Evolutionary conservation across 2,113 vertebrate species (phyloP).

Genomic region (Isichthys henryi): DNA sequence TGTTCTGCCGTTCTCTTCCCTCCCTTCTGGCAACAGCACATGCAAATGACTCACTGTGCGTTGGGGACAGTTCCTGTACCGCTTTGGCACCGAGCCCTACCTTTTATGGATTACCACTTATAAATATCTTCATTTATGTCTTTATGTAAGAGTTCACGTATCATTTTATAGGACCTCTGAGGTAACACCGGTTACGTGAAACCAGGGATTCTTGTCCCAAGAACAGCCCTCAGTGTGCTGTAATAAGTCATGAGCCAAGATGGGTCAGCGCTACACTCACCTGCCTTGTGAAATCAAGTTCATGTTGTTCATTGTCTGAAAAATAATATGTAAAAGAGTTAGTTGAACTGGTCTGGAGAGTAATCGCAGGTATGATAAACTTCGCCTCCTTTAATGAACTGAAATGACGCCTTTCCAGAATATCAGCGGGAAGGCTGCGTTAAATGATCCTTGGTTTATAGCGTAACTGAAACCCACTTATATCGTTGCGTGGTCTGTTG

Average conservation of each 20-base stretch:
- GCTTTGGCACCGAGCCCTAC: background rate
- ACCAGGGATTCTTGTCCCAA: background rate
- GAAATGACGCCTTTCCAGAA: background rate
- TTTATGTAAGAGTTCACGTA: background rate
- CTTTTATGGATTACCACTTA: background rate
- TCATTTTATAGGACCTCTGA: background rate
- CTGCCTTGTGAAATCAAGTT: constrained; percentile 82
- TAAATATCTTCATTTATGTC: background rate
- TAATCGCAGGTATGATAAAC: no score
- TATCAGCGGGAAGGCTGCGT: background rate
- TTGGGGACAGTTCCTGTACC: constrained; percentile 46
- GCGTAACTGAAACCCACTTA: background rate
- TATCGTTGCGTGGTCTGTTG: background rate
- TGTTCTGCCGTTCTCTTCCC: constrained; percentile 40
- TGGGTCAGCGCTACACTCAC: constrained; percentile 55
- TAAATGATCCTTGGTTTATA: background rate
- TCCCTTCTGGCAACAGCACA: constrained; percentile 59
- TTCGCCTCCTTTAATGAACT: background rate
- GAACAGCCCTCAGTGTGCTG: background rate
- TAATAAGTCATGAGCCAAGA: background rate
- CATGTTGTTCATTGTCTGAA: constrained; percentile 73
- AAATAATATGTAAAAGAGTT: constrained; percentile 28
- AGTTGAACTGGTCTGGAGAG: background rate
- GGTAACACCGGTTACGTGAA: background rate
- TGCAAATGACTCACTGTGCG: constrained; percentile 57